A percentile compares a stretch with the other conserved stretches of the same genome.
Evolutionary conservation across 2,797 vertebrate genomes (phyloP).

Genomic region (Brachyrhaphis roseni): DNA sequence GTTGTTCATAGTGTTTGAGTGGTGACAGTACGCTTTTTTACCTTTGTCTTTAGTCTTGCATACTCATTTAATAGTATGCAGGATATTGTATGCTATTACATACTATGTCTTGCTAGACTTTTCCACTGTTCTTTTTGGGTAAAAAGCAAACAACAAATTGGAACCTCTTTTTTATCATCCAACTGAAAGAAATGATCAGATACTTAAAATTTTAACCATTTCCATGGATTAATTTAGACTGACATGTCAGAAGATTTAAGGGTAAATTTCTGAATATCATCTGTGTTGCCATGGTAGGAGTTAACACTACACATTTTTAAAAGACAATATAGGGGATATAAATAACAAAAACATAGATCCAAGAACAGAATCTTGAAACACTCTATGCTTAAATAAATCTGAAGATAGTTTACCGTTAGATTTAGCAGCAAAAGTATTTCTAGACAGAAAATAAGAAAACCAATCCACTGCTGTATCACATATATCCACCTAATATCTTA

Average conservation of each 20-base stretch:
- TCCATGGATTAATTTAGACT: background rate
- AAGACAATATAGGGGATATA: background rate
- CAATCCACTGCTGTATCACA: background rate
- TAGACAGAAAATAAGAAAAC: background rate
- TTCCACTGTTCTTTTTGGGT: no score
- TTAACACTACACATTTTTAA: background rate
- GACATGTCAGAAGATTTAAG: background rate
- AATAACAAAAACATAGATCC: background rate
- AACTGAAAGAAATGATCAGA: background rate
- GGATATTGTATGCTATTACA: no score
- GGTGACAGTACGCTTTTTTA: background rate
- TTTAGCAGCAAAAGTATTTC: background rate
- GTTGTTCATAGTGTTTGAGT: background rate
- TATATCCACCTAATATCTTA: background rate
- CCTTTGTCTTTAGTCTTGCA: no score
- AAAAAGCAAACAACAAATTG: background rate
- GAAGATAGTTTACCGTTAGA: background rate
- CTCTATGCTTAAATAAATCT: background rate
- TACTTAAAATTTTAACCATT: background rate
- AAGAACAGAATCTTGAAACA: background rate
- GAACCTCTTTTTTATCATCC: background rate
- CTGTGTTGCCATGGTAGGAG: background rate
- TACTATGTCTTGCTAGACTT: no score
- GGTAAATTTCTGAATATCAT: background rate
- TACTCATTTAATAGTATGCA: no score